Evolutionary conservation across 2,888 invertebrate species (phyloP).

Genomic region (Eudasyphora cyanicolor): DNA sequence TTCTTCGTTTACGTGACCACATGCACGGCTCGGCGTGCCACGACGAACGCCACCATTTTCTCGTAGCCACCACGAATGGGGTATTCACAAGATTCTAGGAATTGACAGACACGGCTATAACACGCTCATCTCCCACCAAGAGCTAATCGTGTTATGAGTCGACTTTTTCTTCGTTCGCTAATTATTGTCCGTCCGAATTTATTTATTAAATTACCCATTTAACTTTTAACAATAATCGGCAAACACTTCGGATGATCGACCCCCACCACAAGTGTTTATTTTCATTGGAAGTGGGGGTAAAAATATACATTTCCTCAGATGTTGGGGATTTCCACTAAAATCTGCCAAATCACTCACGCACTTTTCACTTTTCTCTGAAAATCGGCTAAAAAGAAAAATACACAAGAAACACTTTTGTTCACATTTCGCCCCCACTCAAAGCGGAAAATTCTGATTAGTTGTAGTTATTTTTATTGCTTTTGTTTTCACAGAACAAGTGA

Average conservation of each 20-base stretch:
- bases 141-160: conserved; percentile 5
- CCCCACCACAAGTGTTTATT: conserved; percentile 6
- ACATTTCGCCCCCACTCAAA: neutral
- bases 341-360: neutral
- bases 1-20: conserved; percentile 12
- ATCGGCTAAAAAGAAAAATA: conserved; percentile 1
- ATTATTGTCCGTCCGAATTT: conserved; percentile 21
- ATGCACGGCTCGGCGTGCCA: neutral
- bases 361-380: neutral
- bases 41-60: neutral
- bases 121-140: neutral
- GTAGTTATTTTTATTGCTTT: conserved; percentile 9
- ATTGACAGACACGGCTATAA: conserved; percentile 8
- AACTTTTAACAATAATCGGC: conserved; percentile 30
- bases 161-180: neutral
- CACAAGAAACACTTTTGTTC: neutral
- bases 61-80: neutral
- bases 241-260: neutral
- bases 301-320: neutral
- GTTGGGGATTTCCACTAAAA: conserved; percentile 15
- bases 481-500: conserved; percentile 10
- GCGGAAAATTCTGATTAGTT: conserved; percentile 18
- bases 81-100: neutral
- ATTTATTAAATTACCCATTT: conserved; percentile 35
- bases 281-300: neutral